Evolutionary conservation across 2,888 invertebrate genomes (phyloP).

Genomic region (Exephanes ischioxanthus): DNA sequence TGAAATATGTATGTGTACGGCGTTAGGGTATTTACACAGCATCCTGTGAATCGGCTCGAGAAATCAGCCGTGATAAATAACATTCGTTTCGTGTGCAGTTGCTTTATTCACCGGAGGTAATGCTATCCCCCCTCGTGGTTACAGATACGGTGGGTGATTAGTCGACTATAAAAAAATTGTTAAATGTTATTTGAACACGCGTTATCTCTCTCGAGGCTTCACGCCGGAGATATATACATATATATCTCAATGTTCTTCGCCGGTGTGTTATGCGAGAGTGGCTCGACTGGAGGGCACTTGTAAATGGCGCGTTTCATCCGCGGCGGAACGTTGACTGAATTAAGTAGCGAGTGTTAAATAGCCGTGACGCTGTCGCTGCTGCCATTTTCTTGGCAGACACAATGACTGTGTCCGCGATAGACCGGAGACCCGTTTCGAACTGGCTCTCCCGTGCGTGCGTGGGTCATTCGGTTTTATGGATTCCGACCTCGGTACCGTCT

Average conservation of each 20-base stretch:
- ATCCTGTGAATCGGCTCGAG: constrained; percentile 45
- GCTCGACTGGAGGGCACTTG: background rate
- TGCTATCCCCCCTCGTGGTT: background rate
- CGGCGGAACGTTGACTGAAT: background rate
- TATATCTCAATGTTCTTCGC: background rate
- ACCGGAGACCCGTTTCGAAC: background rate
- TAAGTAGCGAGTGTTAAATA: constrained; percentile 57
- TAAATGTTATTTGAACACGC: constrained; percentile 42
- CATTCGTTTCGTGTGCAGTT: constrained; percentile 36
- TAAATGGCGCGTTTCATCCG: background rate
- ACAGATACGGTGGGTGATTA: constrained; percentile 31
- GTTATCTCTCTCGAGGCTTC: constrained; percentile 17
- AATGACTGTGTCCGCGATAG: background rate
- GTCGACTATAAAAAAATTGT: constrained; percentile 30
- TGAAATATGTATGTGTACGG: constrained; percentile 22
- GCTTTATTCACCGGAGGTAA: background rate
- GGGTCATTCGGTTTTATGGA: constrained; percentile 59
- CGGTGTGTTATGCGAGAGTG: background rate
- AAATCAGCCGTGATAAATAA: constrained; percentile 65
- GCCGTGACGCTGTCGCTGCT: constrained; percentile 11
- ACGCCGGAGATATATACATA: background rate
- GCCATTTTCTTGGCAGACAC: background rate
- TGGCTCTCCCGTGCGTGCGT: background rate
- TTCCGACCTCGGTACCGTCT: constrained; percentile 47
- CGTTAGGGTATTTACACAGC: background rate